Percentiles rank a stretch among this genome's conserved stretches.
phyloP scores from a whole-genome alignment of 37 sponge, comb jelly and placozoan species.

The Dysidea cf. avara region DNA sequence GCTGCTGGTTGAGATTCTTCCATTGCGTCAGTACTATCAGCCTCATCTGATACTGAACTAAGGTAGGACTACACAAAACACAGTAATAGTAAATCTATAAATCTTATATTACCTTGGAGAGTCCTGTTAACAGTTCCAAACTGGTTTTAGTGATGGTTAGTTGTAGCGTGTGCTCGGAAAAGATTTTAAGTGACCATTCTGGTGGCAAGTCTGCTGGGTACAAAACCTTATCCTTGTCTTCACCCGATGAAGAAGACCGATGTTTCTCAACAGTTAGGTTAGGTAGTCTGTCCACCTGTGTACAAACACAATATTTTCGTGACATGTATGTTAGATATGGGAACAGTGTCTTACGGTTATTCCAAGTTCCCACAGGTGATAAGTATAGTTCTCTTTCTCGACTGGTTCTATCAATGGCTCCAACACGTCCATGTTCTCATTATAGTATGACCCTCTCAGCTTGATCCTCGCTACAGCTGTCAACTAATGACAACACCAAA shows the following conservation, averaged over 20 bases:
- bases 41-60: no score
- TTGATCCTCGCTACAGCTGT: slow-evolving; percentile 18
- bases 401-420: slow-evolving; percentile 73
- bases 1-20: slow-evolving; percentile 15
- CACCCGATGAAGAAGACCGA: not conserved
- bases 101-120: slow-evolving; percentile 17
- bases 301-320: no score
- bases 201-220: slow-evolving; percentile 22
- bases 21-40: slow-evolving; percentile 18
- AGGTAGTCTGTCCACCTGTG: no score
- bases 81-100: no score
- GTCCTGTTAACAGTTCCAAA: slow-evolving; percentile 28
- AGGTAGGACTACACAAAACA: no score
- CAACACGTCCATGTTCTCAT: slow-evolving; percentile 38
- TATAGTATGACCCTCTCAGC: slow-evolving; percentile 51
- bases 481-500: slow-evolving; percentile 14
- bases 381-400: slow-evolving; percentile 8
- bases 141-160: slow-evolving; percentile 62
- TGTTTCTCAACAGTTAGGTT: not conserved
- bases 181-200: slow-evolving; percentile 19
- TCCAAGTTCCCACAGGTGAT: slow-evolving; percentile 19
- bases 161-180: slow-evolving; percentile 39
- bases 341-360: slow-evolving; percentile 1
- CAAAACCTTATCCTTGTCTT: not conserved
- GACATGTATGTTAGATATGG: not conserved